These are phyloP conservation scores for Raphicerus campestris DNA, from an alignment of 2,113 vertebrate species.

Conservation along the genomic window DNA sequence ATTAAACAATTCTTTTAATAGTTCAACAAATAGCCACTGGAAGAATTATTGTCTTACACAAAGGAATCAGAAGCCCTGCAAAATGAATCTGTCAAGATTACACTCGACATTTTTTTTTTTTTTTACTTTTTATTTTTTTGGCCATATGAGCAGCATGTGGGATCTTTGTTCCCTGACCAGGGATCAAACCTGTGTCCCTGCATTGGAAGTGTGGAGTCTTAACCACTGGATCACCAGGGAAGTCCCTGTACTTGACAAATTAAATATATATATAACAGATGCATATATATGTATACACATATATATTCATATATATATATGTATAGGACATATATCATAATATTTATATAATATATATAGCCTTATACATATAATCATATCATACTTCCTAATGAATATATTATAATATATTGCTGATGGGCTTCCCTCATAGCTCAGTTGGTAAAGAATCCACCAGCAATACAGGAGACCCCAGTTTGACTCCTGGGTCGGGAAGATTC, in stretches of 20 bases:
- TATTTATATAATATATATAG: background rate
- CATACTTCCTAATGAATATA: background rate
- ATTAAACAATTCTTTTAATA: background rate
- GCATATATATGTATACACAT: background rate
- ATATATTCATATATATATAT: background rate
- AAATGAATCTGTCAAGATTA: background rate
- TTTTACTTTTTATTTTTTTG: background rate
- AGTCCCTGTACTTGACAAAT: background rate
- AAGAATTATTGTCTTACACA: background rate
- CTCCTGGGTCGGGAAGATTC: background rate
- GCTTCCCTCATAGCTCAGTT: background rate
- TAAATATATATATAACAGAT: background rate
- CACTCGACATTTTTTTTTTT: background rate
- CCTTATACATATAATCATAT: background rate
- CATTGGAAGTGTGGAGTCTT: background rate
- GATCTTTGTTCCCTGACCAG: background rate
- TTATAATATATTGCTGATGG: background rate
- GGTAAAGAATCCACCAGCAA: background rate
- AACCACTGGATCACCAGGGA: background rate
- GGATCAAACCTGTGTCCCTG: background rate
- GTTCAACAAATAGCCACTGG: background rate
- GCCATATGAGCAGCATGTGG: background rate
- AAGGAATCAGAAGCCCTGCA: background rate
- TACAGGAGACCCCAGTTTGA: background rate
- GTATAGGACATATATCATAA: background rate